These are phyloP conservation scores for Zoanthus sociatus DNA, from an alignment of 92 coral and sea anemone genomes.

Conservation along the genomic window DNA sequence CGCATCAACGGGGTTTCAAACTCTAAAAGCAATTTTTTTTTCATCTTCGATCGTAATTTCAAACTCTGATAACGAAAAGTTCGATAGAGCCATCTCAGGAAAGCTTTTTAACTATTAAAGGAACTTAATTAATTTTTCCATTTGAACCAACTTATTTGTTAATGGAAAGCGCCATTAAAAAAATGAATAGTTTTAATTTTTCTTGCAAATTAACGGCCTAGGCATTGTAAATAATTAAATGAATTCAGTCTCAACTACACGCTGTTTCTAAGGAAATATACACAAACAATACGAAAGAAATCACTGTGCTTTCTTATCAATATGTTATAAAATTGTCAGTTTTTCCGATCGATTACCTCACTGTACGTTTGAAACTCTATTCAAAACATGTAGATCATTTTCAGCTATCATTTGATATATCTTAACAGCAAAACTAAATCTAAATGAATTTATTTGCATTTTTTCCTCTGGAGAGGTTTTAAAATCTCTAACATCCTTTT, in stretches of 20 bases:
- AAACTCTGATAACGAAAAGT: background rate
- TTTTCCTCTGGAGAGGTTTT: no score
- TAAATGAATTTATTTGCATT: no score
- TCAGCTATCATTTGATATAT: no score
- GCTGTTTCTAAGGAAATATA: slow-evolving; percentile 23
- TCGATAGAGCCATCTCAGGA: no score
- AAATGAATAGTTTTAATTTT: slow-evolving; percentile 31
- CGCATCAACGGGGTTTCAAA: background rate
- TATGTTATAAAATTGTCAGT: no score
- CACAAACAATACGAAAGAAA: slow-evolving; percentile 1
- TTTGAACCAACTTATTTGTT: background rate
- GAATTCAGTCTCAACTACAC: slow-evolving; percentile 11
- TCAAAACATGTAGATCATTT: no score
- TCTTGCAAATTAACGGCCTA: slow-evolving; percentile 24
- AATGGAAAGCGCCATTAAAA: background rate
- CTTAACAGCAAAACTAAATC: no score
- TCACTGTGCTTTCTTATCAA: background rate
- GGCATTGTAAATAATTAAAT: slow-evolving; percentile 36
- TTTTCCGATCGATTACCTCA: no score
- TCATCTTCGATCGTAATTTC: background rate
- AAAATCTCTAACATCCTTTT: no score
- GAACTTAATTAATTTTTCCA: background rate
- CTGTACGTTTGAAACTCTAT: no score
- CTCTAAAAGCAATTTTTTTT: background rate
- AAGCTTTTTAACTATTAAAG: background rate